Conservation (phyloP, 1,140 invertebrate genomes). For the Sarcophaga peregrina region DNA sequence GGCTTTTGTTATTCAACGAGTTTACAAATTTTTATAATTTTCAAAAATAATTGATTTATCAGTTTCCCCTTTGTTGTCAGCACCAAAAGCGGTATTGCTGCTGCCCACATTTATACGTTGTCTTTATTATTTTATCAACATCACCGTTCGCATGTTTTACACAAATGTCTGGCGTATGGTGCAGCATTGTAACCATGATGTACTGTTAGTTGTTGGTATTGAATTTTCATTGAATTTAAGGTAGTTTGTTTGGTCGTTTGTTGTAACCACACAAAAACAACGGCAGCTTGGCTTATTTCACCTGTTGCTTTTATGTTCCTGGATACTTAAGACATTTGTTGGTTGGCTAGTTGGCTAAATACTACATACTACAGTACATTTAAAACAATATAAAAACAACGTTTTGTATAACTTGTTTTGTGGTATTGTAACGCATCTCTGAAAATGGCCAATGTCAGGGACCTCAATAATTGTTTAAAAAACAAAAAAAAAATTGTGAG, state of each 20-base stretch:
- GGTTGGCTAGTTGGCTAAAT: no score
- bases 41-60: conserved; percentile 5
- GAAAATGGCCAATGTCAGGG: conserved; percentile 7
- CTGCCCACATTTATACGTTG: neutral
- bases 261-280: neutral
- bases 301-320: conserved; percentile 1
- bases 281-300: neutral
- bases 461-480: conserved; percentile 12
- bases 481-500: neutral
- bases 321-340: neutral
- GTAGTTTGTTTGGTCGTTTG: neutral
- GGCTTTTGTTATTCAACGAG: no score
- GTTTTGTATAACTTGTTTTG: neutral
- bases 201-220: no score
- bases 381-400: no score
- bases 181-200: neutral
- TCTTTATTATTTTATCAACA: neutral
- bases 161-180: neutral
- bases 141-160: neutral
- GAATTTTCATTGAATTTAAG: neutral
- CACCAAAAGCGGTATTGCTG: neutral
- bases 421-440: neutral
- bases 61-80: neutral
- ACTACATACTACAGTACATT: no score
- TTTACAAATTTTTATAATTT: neutral